Percentiles rank a stretch among this genome's conserved stretches.
Conservation (phyloP, 2,113 vertebrate species). For the Cynopterus brachyotis region DNA sequence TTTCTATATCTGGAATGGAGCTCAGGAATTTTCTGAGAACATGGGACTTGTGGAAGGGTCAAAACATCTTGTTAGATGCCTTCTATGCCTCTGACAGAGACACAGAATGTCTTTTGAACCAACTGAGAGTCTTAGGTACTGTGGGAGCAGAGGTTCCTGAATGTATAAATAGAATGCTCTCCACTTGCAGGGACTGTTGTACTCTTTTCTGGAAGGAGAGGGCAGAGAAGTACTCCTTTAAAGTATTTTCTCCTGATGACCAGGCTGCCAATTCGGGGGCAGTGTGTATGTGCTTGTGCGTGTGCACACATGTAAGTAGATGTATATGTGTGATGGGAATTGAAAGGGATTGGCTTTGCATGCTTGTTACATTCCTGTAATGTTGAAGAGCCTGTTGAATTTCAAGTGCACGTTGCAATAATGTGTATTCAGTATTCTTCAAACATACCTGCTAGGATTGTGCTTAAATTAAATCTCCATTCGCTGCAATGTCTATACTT, state of each 20-base stretch:
- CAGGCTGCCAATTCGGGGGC: not conserved
- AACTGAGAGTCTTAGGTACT: not conserved
- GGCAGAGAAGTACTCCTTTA: conserved; percentile 5
- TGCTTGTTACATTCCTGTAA: not conserved
- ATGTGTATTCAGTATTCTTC: conserved; percentile 38
- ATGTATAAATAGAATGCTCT: conserved; percentile 35
- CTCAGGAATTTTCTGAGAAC: conserved; percentile 28
- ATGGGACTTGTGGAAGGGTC: not conserved
- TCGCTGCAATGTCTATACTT: not conserved
- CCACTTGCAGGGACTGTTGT: not conserved
- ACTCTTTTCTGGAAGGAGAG: conserved; percentile 19
- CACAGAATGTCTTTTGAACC: not conserved
- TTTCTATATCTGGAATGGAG: not conserved
- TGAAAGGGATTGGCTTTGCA: not conserved
- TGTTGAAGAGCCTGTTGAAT: not conserved
- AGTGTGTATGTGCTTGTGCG: not conserved
- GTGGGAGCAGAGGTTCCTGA: conserved; percentile 35
- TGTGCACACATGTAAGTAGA: not conserved
- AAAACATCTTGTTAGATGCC: not conserved
- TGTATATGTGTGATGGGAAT: not conserved
- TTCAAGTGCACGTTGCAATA: conserved; percentile 34
- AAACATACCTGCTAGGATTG: conserved; percentile 47
- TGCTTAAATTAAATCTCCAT: conserved; percentile 54
- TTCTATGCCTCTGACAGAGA: conserved; percentile 27
- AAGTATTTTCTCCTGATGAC: conserved; percentile 23